phyloP scores from a whole-genome alignment of 2,888 invertebrate species.

The Pyralis farinalis region DNA sequence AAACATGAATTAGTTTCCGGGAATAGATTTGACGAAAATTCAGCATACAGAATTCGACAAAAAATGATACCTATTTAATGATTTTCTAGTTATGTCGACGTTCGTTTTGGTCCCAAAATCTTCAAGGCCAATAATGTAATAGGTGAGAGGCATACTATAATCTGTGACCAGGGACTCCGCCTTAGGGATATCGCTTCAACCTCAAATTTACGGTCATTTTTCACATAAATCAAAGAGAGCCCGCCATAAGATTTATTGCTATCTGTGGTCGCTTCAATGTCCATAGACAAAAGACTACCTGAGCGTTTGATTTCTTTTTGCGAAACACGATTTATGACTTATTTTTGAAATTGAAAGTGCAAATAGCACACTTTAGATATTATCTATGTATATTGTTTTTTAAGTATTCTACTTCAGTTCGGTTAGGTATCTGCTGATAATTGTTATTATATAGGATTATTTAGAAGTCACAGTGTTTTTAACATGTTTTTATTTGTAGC shows the following conservation, averaged over 20 bases:
- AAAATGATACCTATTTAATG: background rate
- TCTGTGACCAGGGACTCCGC: conserved; percentile 42
- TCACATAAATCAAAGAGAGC: conserved; percentile 78
- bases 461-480: too few relatives aligned
- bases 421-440: too few relatives aligned
- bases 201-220: conserved; percentile 80
- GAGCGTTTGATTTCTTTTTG: conserved; percentile 36
- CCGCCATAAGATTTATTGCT: conserved; percentile 73
- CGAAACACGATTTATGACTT: conserved; percentile 53
- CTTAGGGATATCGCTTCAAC: conserved; percentile 57
- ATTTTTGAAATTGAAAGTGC: conserved; percentile 58
- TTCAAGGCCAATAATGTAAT: conserved; percentile 34
- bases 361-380: too few relatives aligned
- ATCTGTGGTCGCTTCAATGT: conserved; percentile 49
- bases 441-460: too few relatives aligned
- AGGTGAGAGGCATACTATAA: conserved; percentile 42
- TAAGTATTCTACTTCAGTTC: too few relatives aligned
- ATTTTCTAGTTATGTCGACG: background rate
- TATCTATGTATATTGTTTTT: too few relatives aligned
- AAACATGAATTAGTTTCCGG: too few relatives aligned
- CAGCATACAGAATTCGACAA: too few relatives aligned
- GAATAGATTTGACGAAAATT: too few relatives aligned
- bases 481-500: too few relatives aligned
- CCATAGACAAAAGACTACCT: conserved; percentile 53
- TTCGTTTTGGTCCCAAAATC: conserved; percentile 1